Evolutionary conservation across 2,113 vertebrate species (phyloP).

Genomic region (Melanerpes aurifrons): DNA sequence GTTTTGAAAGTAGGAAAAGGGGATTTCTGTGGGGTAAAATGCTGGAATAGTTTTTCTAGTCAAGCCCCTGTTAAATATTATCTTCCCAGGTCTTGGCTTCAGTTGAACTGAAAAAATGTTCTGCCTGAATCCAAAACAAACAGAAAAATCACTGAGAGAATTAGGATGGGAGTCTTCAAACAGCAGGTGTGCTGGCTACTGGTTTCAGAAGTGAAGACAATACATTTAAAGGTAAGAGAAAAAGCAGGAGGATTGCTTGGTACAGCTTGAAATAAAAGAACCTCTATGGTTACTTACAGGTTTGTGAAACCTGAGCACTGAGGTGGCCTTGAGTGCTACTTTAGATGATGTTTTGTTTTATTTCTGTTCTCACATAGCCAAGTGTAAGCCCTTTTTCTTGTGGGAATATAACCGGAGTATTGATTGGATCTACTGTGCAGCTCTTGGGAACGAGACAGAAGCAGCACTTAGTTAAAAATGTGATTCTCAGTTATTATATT

Average conservation of each 20-base stretch:
- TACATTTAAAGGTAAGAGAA: not conserved
- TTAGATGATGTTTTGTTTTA: not conserved
- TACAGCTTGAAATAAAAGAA: not conserved
- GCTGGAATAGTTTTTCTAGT: not conserved
- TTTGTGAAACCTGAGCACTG: not conserved
- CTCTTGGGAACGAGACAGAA: not conserved
- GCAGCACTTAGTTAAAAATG: not conserved
- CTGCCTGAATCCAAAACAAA: constrained; percentile 46
- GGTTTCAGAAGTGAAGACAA: not conserved
- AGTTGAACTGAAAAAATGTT: not conserved
- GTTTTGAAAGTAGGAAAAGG: not conserved
- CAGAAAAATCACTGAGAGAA: constrained; percentile 6
- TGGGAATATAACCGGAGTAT: not conserved
- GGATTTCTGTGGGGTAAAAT: not conserved
- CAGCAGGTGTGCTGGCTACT: not conserved
- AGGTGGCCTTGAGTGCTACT: not conserved
- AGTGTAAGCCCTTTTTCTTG: not conserved
- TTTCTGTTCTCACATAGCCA: not conserved
- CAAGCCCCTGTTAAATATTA: not conserved
- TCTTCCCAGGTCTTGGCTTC: not conserved
- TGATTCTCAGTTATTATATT: not conserved
- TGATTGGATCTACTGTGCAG: not conserved
- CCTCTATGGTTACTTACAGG: not conserved
- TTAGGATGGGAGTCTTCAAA: not conserved
- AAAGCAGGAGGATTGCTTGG: not conserved